Conservation (phyloP, 2,113 vertebrate species). For the Xiphophorus maculatus region DNA sequence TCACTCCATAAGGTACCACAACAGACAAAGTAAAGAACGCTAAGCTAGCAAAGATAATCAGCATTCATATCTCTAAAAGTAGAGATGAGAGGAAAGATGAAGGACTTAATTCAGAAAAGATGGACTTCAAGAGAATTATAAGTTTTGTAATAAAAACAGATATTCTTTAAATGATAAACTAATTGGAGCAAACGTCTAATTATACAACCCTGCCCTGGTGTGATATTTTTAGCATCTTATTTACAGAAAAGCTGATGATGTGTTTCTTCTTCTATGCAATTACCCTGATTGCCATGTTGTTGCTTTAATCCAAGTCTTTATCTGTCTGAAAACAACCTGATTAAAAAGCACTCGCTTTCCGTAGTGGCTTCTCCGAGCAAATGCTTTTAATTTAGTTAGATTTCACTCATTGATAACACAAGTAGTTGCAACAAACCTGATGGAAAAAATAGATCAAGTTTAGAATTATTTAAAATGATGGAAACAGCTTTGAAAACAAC, state of each 20-base stretch:
- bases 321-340: slow-evolving; percentile 42
- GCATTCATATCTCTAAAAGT: not conserved
- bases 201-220: not conserved
- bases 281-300: slow-evolving; percentile 33
- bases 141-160: not conserved
- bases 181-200: not conserved
- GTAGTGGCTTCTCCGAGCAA: slow-evolving; percentile 6
- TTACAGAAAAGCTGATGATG: slow-evolving; percentile 4
- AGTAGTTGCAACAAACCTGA: slow-evolving; percentile 16
- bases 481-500: not conserved
- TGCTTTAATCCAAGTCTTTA: slow-evolving; percentile 41
- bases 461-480: not conserved
- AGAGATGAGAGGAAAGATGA: not conserved
- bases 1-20: too few species aligned
- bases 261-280: slow-evolving; percentile 40
- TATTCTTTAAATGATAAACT: not conserved
- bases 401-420: slow-evolving; percentile 11
- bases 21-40: too few species aligned
- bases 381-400: slow-evolving; percentile 29
- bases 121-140: not conserved
- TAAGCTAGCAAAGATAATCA: too few species aligned
- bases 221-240: slow-evolving; percentile 1
- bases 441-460: slow-evolving; percentile 7
- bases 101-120: not conserved
- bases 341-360: slow-evolving; percentile 39